phyloP scores from a whole-genome alignment of 2,797 vertebrate species.

The Australoheros facetus region DNA sequence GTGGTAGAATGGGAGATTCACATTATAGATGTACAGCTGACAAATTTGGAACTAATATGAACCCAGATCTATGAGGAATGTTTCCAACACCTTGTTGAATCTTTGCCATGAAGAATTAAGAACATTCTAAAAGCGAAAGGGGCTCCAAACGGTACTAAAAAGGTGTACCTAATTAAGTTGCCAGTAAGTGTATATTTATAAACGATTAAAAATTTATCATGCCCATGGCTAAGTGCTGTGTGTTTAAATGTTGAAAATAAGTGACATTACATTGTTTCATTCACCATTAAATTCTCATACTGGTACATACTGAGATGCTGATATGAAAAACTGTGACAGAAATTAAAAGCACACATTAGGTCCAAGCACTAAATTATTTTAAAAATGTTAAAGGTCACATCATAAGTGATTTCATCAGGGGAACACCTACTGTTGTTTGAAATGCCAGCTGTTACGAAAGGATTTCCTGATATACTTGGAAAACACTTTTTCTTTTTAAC shows the following conservation, averaged over 20 bases:
- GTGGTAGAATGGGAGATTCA: neutral
- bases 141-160: neutral
- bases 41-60: no score
- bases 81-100: neutral
- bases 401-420: conserved; percentile 33
- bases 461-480: neutral
- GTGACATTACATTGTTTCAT: neutral
- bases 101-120: neutral
- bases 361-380: neutral
- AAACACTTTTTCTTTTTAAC: neutral
- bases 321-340: neutral
- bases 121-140: neutral
- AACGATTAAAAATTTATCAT: neutral
- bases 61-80: neutral
- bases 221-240: neutral
- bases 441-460: conserved; percentile 38
- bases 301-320: neutral
- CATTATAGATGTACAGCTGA: neutral
- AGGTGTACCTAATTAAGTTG: neutral
- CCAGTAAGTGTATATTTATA: neutral
- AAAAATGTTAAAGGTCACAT: conserved; percentile 58
- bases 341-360: conserved; percentile 1
- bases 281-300: neutral
- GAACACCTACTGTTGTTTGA: conserved; percentile 19
- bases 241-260: neutral